Percentiles rank a stretch among this genome's conserved stretches.
phyloP scores from a whole-genome alignment of 2,888 invertebrate genomes.

The Phortica magna region DNA sequence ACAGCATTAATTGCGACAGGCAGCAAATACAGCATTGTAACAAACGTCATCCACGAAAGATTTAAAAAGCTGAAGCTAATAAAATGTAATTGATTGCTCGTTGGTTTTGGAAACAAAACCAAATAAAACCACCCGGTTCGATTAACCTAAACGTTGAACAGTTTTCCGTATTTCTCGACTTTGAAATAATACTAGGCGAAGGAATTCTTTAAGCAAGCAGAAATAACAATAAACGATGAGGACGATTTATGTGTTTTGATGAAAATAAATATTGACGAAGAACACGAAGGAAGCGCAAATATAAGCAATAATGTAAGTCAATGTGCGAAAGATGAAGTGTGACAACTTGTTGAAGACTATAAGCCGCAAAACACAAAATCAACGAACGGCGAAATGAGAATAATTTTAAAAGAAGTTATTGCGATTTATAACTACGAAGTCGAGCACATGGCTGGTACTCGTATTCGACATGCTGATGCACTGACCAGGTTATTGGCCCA shows the following conservation, averaged over 20 bases:
- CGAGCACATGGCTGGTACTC: conserved; percentile 49
- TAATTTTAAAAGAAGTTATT: conserved; percentile 34
- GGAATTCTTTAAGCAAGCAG: conserved; percentile 2
- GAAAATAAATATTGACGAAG: not conserved
- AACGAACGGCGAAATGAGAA: not conserved
- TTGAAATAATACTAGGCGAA: too few species aligned
- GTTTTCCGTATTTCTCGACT: too few species aligned
- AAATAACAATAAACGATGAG: not conserved
- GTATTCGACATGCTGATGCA: conserved; percentile 41
- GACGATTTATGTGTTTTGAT: not conserved
- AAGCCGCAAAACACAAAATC: conserved; percentile 4
- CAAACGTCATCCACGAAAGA: not conserved
- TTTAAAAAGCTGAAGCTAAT: too few species aligned
- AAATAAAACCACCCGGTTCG: not conserved
- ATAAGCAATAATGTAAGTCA: not conserved
- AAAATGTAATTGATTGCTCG: not conserved
- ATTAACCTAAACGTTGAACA: not conserved
- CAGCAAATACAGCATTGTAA: not conserved
- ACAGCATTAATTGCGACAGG: not conserved
- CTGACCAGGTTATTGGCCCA: too few species aligned
- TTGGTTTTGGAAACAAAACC: not conserved
- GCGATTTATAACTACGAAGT: conserved; percentile 49
- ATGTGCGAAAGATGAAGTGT: not conserved
- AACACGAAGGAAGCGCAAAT: not conserved
- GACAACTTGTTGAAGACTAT: not conserved